Conservation (phyloP, 2,888 invertebrate genomes). For the Pachydiplax longipennis region DNA sequence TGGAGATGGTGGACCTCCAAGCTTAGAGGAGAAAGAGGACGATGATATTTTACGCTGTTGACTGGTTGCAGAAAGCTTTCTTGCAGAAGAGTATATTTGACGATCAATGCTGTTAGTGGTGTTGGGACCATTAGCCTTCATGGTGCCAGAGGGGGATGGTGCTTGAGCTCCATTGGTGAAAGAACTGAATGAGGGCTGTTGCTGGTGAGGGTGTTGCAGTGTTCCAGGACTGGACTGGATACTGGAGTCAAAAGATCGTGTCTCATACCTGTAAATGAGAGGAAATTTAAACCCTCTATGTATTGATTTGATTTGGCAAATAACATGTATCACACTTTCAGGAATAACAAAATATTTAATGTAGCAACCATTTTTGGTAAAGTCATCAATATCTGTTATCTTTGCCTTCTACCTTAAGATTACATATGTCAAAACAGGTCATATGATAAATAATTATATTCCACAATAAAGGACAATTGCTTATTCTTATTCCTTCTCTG, state of each 20-base stretch:
- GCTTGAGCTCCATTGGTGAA: constrained; percentile 6
- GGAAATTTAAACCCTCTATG: neutral
- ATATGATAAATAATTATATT: too few relatives aligned
- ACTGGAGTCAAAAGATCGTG: constrained; percentile 44
- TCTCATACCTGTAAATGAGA: constrained; percentile 34
- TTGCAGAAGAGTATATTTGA: neutral
- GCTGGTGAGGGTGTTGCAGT: neutral
- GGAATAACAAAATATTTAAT: too few relatives aligned
- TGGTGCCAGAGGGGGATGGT: neutral
- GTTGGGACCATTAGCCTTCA: neutral
- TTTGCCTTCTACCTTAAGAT: too few relatives aligned
- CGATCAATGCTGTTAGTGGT: neutral
- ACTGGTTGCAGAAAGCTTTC: constrained; percentile 26
- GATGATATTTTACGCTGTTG: constrained; percentile 32
- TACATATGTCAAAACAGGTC: too few relatives aligned
- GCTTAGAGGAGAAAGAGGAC: neutral
- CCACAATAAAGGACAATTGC: too few relatives aligned
- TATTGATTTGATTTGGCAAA: too few relatives aligned
- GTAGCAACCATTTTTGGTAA: too few relatives aligned
- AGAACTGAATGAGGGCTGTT: neutral
- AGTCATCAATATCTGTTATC: too few relatives aligned
- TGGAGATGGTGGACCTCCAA: constrained; percentile 10
- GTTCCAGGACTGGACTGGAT: constrained; percentile 35
- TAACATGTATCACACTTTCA: too few relatives aligned
- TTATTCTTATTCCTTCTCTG: too few relatives aligned